Conservation (phyloP, 37 sponge, comb jelly and placozoan species). For the Halichondria panicea region DNA sequence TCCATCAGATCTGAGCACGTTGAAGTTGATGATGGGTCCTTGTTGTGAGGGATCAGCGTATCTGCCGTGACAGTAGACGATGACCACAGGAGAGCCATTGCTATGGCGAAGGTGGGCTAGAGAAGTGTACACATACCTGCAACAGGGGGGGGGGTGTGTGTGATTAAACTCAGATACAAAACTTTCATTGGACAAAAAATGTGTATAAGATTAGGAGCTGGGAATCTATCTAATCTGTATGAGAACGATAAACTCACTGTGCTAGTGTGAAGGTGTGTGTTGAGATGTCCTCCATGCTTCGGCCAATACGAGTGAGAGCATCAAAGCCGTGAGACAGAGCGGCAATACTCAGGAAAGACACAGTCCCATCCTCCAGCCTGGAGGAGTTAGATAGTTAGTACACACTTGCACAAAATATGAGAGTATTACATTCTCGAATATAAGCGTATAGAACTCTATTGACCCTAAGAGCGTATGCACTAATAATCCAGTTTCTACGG, state of each 20-base stretch:
- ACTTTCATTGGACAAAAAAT: neutral
- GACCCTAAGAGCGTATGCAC: too few species aligned
- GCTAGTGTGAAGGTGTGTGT: conserved; percentile 81
- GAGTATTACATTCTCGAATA: too few species aligned
- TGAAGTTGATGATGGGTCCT: conserved; percentile 86
- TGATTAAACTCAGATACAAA: neutral
- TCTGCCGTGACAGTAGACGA: conserved; percentile 54
- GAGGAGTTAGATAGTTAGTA: neutral
- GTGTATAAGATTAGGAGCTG: neutral
- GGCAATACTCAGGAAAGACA: conserved; percentile 84
- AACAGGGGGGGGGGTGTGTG: neutral
- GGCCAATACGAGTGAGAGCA: conserved; percentile 39
- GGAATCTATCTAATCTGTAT: neutral
- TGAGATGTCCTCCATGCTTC: conserved; percentile 48
- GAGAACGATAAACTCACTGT: conserved; percentile 5
- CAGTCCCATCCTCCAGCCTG: conserved; percentile 91
- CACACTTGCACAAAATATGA: too few species aligned
- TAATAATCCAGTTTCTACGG: too few species aligned
- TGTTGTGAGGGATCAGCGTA: conserved; percentile 49
- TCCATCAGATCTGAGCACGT: conserved; percentile 72
- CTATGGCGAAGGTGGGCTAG: conserved; percentile 41
- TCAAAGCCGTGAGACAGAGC: conserved; percentile 87
- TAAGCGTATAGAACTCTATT: too few species aligned
- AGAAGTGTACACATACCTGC: conserved; percentile 29
- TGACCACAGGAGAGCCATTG: conserved; percentile 68